Conservation (phyloP, 2,797 vertebrate genomes). For the Chelon auratus region DNA sequence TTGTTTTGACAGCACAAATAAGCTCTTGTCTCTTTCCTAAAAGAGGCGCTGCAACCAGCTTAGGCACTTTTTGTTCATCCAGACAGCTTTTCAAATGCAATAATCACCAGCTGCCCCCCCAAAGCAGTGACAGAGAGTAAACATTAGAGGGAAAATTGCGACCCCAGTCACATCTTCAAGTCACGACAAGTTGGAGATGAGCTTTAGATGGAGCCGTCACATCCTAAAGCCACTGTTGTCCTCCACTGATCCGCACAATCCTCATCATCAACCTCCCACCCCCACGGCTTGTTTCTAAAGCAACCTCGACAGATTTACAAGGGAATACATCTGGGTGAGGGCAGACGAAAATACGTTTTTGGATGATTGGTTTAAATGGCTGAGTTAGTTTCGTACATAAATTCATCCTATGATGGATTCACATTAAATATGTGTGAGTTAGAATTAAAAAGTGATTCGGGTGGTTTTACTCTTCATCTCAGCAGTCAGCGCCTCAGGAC, state of each 20-base stretch:
- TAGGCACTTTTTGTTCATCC: background rate
- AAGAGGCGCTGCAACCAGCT: constrained; percentile 5
- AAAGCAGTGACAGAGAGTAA: constrained; percentile 8
- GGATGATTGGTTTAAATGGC: background rate
- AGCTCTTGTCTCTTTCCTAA: constrained; percentile 2
- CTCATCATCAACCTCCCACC: constrained; percentile 28
- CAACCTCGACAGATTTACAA: background rate
- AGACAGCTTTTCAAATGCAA: background rate
- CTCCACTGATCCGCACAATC: constrained; percentile 42
- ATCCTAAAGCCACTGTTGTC: constrained; percentile 45
- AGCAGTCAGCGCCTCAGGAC: background rate
- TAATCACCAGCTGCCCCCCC: background rate
- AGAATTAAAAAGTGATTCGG: background rate
- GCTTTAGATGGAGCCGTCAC: constrained; percentile 29
- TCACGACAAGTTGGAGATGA: constrained; percentile 48
- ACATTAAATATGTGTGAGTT: background rate
- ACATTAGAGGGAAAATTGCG: constrained; percentile 30
- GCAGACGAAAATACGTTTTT: constrained; percentile 23
- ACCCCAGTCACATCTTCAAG: constrained; percentile 53
- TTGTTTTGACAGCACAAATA: constrained; percentile 22
- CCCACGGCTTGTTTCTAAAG: constrained; percentile 1
- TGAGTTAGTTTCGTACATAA: background rate
- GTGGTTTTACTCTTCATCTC: constrained; percentile 9
- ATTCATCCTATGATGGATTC: background rate
- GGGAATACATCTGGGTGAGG: background rate